Conservation (phyloP, 2,797 vertebrate genomes). For the Cheirogaleus major region DNA sequence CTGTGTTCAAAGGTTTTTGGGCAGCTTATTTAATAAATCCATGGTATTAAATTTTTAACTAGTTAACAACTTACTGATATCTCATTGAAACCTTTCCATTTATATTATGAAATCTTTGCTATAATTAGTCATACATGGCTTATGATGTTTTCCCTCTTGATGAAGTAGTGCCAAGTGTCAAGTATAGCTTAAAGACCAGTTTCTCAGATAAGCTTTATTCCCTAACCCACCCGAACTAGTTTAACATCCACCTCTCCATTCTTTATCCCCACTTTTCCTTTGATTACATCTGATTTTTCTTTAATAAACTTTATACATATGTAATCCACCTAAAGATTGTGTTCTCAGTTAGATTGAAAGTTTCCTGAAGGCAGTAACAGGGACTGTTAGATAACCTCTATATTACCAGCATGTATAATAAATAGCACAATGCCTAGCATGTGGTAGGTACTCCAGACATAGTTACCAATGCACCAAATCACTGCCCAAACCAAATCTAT, state of each 20-base stretch:
- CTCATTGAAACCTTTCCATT: neutral
- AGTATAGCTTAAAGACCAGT: neutral
- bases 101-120: neutral
- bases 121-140: neutral
- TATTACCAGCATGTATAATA: neutral
- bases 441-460: neutral
- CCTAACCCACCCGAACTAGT: neutral
- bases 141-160: neutral
- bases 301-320: neutral
- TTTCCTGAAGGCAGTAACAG: neutral
- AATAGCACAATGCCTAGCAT: too few relatives aligned
- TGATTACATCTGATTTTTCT: neutral
- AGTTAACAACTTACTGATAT: neutral
- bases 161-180: neutral
- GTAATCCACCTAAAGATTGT: neutral
- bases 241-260: neutral
- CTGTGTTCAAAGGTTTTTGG: neutral
- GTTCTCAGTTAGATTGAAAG: neutral
- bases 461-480: neutral
- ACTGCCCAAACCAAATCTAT: neutral
- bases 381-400: neutral
- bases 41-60: neutral
- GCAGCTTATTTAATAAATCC: neutral
- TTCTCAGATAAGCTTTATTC: neutral
- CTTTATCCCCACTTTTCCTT: neutral